phyloP scores from a whole-genome alignment of 2,888 invertebrate species.

The Thalpophila matura region DNA sequence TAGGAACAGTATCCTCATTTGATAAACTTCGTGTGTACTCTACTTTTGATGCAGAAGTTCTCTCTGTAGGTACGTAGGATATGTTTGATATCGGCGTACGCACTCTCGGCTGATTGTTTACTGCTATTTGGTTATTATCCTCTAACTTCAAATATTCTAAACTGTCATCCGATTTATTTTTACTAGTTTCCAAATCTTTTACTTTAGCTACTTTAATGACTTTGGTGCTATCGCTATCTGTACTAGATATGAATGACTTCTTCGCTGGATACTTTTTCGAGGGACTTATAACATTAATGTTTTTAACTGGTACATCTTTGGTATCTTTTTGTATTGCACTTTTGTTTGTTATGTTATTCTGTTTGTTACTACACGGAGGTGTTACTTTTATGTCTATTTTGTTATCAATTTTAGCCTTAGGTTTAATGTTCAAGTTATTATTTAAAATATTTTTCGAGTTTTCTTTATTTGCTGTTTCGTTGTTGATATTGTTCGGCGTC shows the following conservation, averaged over 20 bases:
- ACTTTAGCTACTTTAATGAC: slow-evolving; percentile 86
- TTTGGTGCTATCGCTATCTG: slow-evolving; percentile 82
- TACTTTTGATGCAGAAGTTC: slow-evolving; percentile 74
- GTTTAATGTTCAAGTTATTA: slow-evolving; percentile 63
- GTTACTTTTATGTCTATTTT: slow-evolving; percentile 72
- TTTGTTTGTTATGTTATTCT: slow-evolving; percentile 75
- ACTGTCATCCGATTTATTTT: slow-evolving; percentile 84
- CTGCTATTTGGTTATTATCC: slow-evolving; percentile 86
- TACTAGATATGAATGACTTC: slow-evolving; percentile 83
- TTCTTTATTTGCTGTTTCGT: slow-evolving; percentile 73
- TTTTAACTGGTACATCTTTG: slow-evolving; percentile 87
- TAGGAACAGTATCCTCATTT: slow-evolving; percentile 79
- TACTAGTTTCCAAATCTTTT: slow-evolving; percentile 86
- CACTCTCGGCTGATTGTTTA: slow-evolving; percentile 87
- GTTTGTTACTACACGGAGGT: slow-evolving; percentile 77
- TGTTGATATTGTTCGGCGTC: slow-evolving; percentile 78
- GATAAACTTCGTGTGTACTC: slow-evolving; percentile 84
- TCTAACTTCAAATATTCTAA: slow-evolving; percentile 86
- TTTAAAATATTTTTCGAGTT: slow-evolving; percentile 71
- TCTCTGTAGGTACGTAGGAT: slow-evolving; percentile 83
- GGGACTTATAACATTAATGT: slow-evolving; percentile 85
- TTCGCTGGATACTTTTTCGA: slow-evolving; percentile 88
- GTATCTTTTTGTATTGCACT: slow-evolving; percentile 87
- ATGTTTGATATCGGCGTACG: slow-evolving; percentile 88
- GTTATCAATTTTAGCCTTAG: slow-evolving; percentile 66